phyloP scores from a whole-genome alignment of 2,888 invertebrate species.

The Lasioglossum lativentre region DNA sequence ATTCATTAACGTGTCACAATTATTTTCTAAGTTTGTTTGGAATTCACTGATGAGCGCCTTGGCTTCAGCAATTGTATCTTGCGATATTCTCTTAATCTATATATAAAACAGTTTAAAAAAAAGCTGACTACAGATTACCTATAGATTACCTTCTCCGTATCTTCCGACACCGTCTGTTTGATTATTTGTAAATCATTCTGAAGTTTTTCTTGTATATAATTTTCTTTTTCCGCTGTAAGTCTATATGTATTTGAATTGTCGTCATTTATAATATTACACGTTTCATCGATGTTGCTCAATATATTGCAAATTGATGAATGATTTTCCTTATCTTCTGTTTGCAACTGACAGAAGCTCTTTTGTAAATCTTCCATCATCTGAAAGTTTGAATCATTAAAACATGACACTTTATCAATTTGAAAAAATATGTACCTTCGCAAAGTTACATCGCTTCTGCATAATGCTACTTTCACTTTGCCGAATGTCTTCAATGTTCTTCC shows the following conservation, averaged over 20 bases:
- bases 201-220: constrained; percentile 69
- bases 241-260: constrained; percentile 50
- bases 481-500: constrained; percentile 64
- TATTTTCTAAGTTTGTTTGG: constrained; percentile 70
- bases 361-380: constrained; percentile 73
- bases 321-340: constrained; percentile 61
- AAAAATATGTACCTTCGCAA: constrained; percentile 55
- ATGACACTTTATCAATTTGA: background rate
- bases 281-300: constrained; percentile 61
- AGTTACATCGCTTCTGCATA: constrained; percentile 60
- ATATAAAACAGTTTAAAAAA: constrained; percentile 20
- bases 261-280: constrained; percentile 65
- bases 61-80: constrained; percentile 65
- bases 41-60: constrained; percentile 73
- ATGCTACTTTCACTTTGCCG: constrained; percentile 67
- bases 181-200: constrained; percentile 67
- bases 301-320: constrained; percentile 60
- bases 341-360: constrained; percentile 67
- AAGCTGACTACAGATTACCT: background rate
- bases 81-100: constrained; percentile 72
- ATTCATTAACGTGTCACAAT: constrained; percentile 66
- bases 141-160: constrained; percentile 72
- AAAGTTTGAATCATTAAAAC: constrained; percentile 18
- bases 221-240: constrained; percentile 62
- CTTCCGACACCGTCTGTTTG: constrained; percentile 65